phyloP scores from a whole-genome alignment of 2,113 vertebrate species.

The Hirundichthys speculiger region DNA sequence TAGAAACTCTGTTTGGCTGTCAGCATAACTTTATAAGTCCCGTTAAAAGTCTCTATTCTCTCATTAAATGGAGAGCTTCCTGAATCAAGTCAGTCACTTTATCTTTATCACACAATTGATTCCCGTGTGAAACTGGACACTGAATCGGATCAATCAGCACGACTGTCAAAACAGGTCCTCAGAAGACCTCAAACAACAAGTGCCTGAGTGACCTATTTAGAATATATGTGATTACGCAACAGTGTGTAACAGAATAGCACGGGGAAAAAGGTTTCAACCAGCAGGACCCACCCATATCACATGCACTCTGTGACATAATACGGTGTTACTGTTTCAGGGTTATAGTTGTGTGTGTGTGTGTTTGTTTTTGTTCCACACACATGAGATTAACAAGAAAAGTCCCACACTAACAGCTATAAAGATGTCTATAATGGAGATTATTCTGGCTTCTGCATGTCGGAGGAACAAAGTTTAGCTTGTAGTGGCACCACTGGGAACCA shows the following conservation, averaged over 20 bases:
- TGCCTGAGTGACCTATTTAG: constrained; percentile 63
- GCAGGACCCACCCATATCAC: constrained; percentile 56
- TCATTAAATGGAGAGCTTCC: not conserved
- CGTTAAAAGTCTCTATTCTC: accelerated
- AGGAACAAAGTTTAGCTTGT: no score
- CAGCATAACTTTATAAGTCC: no score
- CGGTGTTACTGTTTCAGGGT: constrained; percentile 19
- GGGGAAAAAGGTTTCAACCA: constrained; percentile 61
- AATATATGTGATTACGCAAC: constrained; percentile 70
- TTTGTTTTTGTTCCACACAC: not conserved
- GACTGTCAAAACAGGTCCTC: constrained; percentile 66
- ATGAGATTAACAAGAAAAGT: not conserved
- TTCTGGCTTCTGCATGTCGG: no score
- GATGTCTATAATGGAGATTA: no score
- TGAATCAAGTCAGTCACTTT: constrained; percentile 39
- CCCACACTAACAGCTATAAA: no score
- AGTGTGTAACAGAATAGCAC: constrained; percentile 61
- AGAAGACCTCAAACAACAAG: constrained; percentile 70
- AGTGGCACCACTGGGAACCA: no score
- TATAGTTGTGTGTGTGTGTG: not conserved
- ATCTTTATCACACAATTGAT: constrained; percentile 54
- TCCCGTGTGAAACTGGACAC: constrained; percentile 64
- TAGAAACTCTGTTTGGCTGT: no score
- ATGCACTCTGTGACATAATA: constrained; percentile 47
- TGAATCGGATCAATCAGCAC: constrained; percentile 49